Percentiles rank a stretch among this genome's conserved stretches.
These are phyloP conservation scores for Parascotia fuliginaria DNA, from an alignment of 2,888 invertebrate genomes.

Conservation along the genomic window DNA sequence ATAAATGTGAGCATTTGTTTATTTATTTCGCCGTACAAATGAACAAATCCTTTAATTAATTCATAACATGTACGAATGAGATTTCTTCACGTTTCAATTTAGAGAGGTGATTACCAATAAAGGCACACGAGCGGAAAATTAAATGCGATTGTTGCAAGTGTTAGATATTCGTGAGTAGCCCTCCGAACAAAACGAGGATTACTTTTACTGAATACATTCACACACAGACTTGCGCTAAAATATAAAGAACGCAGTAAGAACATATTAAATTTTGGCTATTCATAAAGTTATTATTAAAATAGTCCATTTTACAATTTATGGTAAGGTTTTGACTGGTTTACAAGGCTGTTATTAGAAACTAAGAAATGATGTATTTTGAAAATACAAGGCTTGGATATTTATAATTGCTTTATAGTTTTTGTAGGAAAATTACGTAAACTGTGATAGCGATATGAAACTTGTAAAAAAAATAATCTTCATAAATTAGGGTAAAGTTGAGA, in stretches of 20 bases:
- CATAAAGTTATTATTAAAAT: no score
- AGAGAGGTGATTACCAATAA: slow-evolving; percentile 58
- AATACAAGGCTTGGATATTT: no score
- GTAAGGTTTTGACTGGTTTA: no score
- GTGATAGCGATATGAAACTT: no score
- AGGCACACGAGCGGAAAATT: slow-evolving; percentile 81
- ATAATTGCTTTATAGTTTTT: no score
- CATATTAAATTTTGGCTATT: neutral
- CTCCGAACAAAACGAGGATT: slow-evolving; percentile 58
- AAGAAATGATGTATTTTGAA: no score
- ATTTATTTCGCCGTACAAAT: slow-evolving; percentile 13
- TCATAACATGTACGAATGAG: slow-evolving; percentile 40
- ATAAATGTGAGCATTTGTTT: neutral
- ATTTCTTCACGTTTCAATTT: slow-evolving; percentile 65
- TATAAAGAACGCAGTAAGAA: neutral
- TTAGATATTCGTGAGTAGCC: slow-evolving; percentile 61
- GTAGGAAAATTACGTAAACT: no score
- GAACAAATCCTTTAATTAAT: slow-evolving; percentile 53
- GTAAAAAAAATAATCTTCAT: no score
- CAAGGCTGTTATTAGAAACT: no score
- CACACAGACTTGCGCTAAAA: slow-evolving; percentile 37
- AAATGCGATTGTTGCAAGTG: slow-evolving; percentile 75
- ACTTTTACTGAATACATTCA: slow-evolving; percentile 28
- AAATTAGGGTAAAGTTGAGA: no score
- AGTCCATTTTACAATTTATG: no score